phyloP scores from a whole-genome alignment of 2,888 invertebrate genomes.

The Seira sanloemensis region DNA sequence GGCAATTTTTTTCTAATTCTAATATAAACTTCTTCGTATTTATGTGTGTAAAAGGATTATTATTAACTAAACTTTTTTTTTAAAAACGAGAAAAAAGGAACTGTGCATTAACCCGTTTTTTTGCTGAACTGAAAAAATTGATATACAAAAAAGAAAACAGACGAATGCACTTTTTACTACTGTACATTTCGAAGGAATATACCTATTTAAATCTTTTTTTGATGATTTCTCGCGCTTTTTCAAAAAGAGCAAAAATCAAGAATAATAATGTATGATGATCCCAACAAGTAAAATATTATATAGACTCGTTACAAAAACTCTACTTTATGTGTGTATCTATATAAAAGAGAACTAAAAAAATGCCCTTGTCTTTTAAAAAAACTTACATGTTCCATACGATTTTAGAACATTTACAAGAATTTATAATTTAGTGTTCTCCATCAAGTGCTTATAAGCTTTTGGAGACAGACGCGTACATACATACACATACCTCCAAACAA shows the following conservation, averaged over 20 bases:
- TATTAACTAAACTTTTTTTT: not conserved
- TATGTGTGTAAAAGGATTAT: too few species aligned
- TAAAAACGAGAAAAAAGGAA: slow-evolving; percentile 13
- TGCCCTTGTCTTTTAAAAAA: not conserved
- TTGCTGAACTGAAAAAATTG: slow-evolving; percentile 64
- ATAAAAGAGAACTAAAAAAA: not conserved
- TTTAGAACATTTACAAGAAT: not conserved
- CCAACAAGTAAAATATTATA: not conserved
- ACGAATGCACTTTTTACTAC: slow-evolving; percentile 50
- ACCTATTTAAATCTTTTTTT: too few species aligned
- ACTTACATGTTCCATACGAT: not conserved
- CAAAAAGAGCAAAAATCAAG: not conserved
- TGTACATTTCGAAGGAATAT: slow-evolving; percentile 22
- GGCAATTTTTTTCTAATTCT: too few species aligned
- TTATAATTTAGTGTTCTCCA: not conserved
- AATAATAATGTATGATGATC: not conserved
- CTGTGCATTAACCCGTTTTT: slow-evolving; percentile 57
- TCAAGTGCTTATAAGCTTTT: not conserved
- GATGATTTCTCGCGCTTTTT: not conserved
- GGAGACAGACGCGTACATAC: not conserved
- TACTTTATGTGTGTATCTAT: not conserved
- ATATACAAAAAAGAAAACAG: slow-evolving; percentile 53
- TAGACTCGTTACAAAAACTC: not conserved
- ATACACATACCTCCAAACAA: not conserved
- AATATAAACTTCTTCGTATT: too few species aligned